phyloP scores from a whole-genome alignment of 2,113 vertebrate genomes.

The Electrona antarctica region DNA sequence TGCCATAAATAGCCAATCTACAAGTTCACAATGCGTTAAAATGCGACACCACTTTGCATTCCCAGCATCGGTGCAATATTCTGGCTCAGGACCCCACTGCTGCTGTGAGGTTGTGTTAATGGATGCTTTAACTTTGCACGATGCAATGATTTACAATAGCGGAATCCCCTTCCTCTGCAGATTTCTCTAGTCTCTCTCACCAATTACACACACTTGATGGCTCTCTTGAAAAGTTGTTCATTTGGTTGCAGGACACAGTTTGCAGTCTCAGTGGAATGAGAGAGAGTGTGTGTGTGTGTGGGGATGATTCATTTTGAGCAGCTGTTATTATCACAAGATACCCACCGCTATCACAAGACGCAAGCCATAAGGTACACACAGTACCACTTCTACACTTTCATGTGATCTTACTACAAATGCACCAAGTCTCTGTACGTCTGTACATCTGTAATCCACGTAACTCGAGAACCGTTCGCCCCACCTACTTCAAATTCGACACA shows the following conservation, averaged over 20 bases:
- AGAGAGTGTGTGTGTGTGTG: too few species aligned
- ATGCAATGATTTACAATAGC: conserved; percentile 58
- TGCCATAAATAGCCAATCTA: too few species aligned
- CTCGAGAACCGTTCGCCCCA: too few species aligned
- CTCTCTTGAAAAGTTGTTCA: too few species aligned
- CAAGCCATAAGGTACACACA: neutral
- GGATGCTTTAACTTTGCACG: conserved; percentile 41
- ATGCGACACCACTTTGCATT: conserved; percentile 12
- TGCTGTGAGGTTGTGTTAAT: conserved; percentile 38
- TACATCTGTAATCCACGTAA: too few species aligned
- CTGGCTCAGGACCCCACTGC: conserved; percentile 18
- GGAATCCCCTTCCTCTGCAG: conserved; percentile 69
- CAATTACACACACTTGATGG: too few species aligned
- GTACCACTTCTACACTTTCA: too few species aligned
- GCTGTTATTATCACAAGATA: neutral
- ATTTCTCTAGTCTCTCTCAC: conserved; percentile 3
- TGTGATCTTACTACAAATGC: too few species aligned
- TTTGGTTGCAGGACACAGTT: too few species aligned
- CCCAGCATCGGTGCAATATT: conserved; percentile 18
- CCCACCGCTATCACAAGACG: neutral
- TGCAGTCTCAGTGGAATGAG: too few species aligned
- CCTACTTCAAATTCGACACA: too few species aligned
- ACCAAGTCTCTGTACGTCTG: too few species aligned
- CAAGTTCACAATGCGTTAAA: neutral
- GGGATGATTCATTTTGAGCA: neutral